Conservation (phyloP, 2,113 vertebrate species). For the Oxyruncus cristatus region DNA sequence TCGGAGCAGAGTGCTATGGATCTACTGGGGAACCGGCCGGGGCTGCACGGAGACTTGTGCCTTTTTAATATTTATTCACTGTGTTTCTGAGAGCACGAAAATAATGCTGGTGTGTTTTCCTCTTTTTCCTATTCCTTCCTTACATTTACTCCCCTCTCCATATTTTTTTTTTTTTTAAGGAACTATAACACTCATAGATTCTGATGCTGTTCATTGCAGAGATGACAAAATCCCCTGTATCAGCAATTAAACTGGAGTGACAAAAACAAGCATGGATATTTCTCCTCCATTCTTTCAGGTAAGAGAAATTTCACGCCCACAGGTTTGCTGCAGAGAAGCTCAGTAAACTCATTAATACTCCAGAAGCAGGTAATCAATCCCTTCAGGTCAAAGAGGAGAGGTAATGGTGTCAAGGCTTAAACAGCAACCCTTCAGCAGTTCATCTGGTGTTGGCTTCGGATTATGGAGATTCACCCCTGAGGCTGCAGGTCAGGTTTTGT, state of each 20-base stretch:
- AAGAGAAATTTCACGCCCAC: neutral
- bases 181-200: neutral
- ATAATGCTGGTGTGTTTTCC: neutral
- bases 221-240: neutral
- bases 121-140: neutral
- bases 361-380: slow-evolving; percentile 37
- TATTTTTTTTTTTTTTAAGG: neutral
- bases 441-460: slow-evolving; percentile 1
- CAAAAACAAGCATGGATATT: neutral
- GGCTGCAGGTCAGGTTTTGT: slow-evolving; percentile 9
- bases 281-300: neutral
- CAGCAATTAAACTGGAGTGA: neutral
- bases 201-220: neutral
- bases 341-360: slow-evolving; percentile 28
- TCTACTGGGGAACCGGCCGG: neutral
- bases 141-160: neutral
- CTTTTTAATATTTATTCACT: slow-evolving; percentile 32
- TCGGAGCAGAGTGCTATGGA: neutral
- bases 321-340: slow-evolving; percentile 37
- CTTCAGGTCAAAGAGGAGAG: slow-evolving; percentile 52
- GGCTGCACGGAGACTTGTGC: neutral
- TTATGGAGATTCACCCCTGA: neutral
- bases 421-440: neutral
- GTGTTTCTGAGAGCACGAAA: neutral
- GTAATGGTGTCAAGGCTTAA: slow-evolving; percentile 5